Evolutionary conservation across 2,888 invertebrate genomes (phyloP), one percentile per base, ranked within the genome.

Genomic region (Gymnosoma rotundatum): DNA sequence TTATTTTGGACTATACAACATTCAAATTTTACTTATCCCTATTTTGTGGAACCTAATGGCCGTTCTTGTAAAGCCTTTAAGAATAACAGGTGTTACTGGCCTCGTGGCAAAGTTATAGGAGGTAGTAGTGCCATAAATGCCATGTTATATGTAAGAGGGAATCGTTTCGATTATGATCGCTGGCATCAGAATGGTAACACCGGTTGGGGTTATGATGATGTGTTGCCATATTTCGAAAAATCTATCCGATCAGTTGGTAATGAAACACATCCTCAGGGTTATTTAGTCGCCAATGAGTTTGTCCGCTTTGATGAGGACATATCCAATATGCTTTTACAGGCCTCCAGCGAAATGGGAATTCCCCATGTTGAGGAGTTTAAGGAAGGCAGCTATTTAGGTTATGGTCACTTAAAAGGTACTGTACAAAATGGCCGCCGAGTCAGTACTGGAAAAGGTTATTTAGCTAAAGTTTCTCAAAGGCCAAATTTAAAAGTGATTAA

Each of bases 291-390:
- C 0, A 91, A 92, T 83, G 52, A 76, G 2, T 87, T 86, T 42
- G 25, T 16, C 0, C 10, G 21, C 0, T 16, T 86, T 56, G 89
- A 89, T 80, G 90, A 91, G 38, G 90, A 90, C 50, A 38, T 86
- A 42, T 93, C 93, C 0, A 91, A 93, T 6, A 94, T 95, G 89
- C 94, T 96, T 86, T 90, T 96, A 42, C 92, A 94, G 87, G 95
- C 95, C 0, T 95, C 94, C 0, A 87, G 92, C 75, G 95, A 96
- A 88, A 88, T 96, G 84, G 96, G 96, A 0, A n/a, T 95, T 83
- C 92, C 93, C 21, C 91, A 93, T 6, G 88, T 93, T 0, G 95
- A 96, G 88, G 95, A 95, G 88, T 89, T 94, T 3, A 58, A 5
- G 18, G 96, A 95, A 0, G 93, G 85, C 12, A 64, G 74, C 21